Percentiles rank a stretch among this genome's conserved stretches.
phyloP scores from a whole-genome alignment of 2,888 invertebrate species.

The Notodonta ziczac region DNA sequence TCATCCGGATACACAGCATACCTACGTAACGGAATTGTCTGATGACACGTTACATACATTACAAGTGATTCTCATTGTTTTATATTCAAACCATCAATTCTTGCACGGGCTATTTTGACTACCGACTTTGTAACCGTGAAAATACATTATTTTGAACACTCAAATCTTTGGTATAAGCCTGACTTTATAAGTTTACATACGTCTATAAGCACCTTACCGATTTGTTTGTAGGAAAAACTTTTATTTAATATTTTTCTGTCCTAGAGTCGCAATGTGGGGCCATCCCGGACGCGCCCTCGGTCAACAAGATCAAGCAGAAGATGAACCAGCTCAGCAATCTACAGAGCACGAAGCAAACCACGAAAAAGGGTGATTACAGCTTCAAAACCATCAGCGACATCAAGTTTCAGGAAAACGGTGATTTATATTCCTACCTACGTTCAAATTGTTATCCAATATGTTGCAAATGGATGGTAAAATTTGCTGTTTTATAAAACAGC shows the following conservation, averaged over 20 bases:
- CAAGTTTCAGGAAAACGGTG: constrained; percentile 11
- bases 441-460: too few species aligned
- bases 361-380: background rate
- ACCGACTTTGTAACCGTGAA: too few species aligned
- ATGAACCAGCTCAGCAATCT: background rate
- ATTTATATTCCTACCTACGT: too few species aligned
- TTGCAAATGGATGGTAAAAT: too few species aligned
- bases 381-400: constrained; percentile 7
- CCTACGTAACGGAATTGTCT: background rate
- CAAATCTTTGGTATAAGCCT: too few species aligned
- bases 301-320: constrained; percentile 10
- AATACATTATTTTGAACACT: too few species aligned
- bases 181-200: too few species aligned
- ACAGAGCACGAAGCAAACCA: background rate
- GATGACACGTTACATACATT: background rate
- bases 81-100: too few species aligned
- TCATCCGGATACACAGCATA: background rate
- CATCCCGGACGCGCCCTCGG: background rate
- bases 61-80: background rate
- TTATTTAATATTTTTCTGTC: background rate
- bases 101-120: too few species aligned
- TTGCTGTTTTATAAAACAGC: too few species aligned
- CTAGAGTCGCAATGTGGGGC: constrained; percentile 23
- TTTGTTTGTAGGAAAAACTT: background rate
- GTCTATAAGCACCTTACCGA: too few species aligned